Conservation (phyloP, 2,888 invertebrate species). For the Parapristionchus giblindavisi region DNA sequence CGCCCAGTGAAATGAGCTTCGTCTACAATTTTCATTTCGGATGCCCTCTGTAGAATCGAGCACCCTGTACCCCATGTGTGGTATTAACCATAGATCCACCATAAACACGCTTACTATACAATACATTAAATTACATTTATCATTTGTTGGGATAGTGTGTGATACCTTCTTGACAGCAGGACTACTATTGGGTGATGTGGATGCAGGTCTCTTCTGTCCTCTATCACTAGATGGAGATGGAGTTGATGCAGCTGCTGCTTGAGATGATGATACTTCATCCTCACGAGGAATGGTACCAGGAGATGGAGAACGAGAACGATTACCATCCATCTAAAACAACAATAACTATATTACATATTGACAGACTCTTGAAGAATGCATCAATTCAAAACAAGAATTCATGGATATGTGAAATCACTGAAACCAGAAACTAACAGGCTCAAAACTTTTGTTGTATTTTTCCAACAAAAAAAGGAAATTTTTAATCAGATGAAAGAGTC, state of each 20-base stretch:
- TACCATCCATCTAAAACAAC: constrained; percentile 34
- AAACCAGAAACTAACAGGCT: too few relatives aligned
- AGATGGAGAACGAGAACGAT: constrained; percentile 43
- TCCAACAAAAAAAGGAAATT: not conserved
- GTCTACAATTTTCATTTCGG: too few relatives aligned
- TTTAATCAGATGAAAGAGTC: not conserved
- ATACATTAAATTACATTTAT: constrained; percentile 6
- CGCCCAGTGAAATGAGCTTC: too few relatives aligned
- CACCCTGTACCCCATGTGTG: too few relatives aligned
- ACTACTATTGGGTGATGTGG: not conserved
- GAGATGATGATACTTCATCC: constrained; percentile 56
- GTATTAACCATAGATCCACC: too few relatives aligned
- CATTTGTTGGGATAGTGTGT: constrained; percentile 19
- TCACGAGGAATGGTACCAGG: constrained; percentile 47
- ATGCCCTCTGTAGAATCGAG: too few relatives aligned
- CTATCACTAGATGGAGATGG: not conserved
- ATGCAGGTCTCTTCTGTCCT: constrained; percentile 11
- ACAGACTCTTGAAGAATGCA: too few relatives aligned
- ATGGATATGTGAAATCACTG: too few relatives aligned
- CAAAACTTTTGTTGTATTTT: too few relatives aligned
- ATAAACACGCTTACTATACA: too few relatives aligned
- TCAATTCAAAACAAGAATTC: not conserved
- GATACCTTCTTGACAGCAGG: constrained; percentile 36
- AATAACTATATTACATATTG: not conserved
- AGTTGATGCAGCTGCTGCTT: constrained; percentile 30